phyloP scores from a whole-genome alignment of 2,113 vertebrate species.

The Condylura cristata region DNA sequence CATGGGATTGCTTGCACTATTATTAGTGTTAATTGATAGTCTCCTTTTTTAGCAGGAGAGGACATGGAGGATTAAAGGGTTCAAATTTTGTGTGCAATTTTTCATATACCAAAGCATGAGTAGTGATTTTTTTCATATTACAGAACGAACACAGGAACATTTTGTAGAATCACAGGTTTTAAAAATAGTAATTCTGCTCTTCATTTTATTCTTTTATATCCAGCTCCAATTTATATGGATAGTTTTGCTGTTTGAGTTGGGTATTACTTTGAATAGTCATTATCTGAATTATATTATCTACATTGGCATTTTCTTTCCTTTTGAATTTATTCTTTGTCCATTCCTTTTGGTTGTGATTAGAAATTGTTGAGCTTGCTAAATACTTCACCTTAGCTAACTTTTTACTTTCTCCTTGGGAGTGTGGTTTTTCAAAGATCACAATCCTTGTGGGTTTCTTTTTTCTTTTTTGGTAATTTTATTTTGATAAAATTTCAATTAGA shows the following conservation, averaged over 20 bases:
- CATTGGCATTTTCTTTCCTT: not conserved
- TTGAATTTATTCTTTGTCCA: not conserved
- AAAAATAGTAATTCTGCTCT: not conserved
- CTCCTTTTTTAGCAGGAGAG: not conserved
- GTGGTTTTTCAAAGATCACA: not conserved
- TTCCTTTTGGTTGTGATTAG: not conserved
- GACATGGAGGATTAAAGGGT: not conserved
- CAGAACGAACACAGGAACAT: not conserved
- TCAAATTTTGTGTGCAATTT: conserved; percentile 21
- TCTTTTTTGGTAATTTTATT: not conserved
- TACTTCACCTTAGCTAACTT: not conserved
- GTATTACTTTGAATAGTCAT: not conserved
- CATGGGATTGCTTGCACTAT: not conserved
- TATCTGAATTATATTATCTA: not conserved
- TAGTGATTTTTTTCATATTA: not conserved
- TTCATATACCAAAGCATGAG: not conserved
- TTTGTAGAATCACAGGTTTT: not conserved
- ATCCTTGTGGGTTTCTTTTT: not conserved
- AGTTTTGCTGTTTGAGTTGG: conserved; percentile 2
- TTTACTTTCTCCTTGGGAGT: not conserved
- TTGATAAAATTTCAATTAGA: not conserved
- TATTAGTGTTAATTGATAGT: conserved; percentile 7
- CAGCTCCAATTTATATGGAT: not conserved
- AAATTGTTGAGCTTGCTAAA: not conserved
- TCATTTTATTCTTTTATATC: not conserved